Base-by-base conservation (phyloP, 2,888 invertebrate genomes). In the Hartigia nigra region DNA sequence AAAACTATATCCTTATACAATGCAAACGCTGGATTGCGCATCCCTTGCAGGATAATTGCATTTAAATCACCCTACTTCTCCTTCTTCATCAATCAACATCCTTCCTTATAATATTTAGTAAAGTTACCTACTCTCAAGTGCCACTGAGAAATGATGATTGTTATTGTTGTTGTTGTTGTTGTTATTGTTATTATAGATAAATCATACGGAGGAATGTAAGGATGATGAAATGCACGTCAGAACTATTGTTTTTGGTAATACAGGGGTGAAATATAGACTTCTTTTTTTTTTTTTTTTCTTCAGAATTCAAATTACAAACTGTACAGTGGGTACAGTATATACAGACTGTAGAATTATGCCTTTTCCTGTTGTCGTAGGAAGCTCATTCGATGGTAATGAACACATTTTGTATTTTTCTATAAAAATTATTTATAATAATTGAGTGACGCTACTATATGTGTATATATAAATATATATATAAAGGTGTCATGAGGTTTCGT, bases 321-420 rank as follows among this genome's bases (percentile, higher is more conserved):
- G 23, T 55, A 55, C 23, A 23, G 9, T 23, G 23, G 0, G 23
- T 55, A 55, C 9, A 55, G 55, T 55, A 55, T 55, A 23, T 55
- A 23, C 55, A 55, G 55, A 55, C 9, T 55, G 55, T 23, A 55
- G 55, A 9, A 1, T 55, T 55, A 55, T 55, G 55, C 55, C 1
- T n/a, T n/a, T n/a, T n/a, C 55, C 2, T 23, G 55, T 55, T 23
- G 9, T 55, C 55, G 55, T 55, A 55, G 23, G 23, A 39, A 23
- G 55, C 55, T 55, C 55, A 23, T 55, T 55, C 55, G 9, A 55
- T 55, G 55, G 23, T 55, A 23, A 14, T 9, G 55, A 55, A 55
- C 55, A 77, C 78, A 82, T 82, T 83, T 83, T 83, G 76, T 83
- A 83, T 83, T 83, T 83, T 83, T 83, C 76, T 83, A 83, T 77